phyloP scores from a whole-genome alignment of 1,140 invertebrate species.

The Procambarus virginalis region DNA sequence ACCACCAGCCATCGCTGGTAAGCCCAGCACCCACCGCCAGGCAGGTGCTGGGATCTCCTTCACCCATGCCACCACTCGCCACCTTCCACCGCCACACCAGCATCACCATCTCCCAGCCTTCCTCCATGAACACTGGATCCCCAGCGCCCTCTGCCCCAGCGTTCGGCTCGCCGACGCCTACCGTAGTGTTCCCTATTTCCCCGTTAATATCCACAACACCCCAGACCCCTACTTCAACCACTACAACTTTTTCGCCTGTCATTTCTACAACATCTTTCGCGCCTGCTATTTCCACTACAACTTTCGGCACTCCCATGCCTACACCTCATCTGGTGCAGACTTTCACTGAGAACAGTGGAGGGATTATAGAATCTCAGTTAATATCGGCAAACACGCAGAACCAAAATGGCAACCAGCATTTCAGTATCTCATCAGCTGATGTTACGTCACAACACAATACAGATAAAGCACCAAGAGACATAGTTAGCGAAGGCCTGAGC shows the following conservation, averaged over 20 bases:
- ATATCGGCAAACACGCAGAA: neutral
- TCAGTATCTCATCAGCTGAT: neutral
- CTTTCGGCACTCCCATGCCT: neutral
- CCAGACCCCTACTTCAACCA: neutral
- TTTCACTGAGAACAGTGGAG: neutral
- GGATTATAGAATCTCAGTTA: neutral
- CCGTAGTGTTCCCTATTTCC: neutral
- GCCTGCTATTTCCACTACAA: neutral
- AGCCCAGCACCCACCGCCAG: neutral
- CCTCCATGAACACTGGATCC: neutral
- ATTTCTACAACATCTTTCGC: neutral
- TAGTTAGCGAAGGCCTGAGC: neutral
- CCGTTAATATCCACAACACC: neutral
- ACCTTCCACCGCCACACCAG: constrained; percentile 36
- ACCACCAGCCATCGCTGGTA: neutral
- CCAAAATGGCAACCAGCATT: neutral
- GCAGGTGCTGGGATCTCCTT: neutral
- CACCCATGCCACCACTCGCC: neutral
- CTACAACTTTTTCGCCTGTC: neutral
- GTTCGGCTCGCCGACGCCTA: neutral
- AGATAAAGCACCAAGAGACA: neutral
- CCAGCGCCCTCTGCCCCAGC: neutral
- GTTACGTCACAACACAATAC: neutral
- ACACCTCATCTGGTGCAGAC: neutral
- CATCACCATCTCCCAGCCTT: constrained; percentile 26